A percentile compares a stretch with the other conserved stretches of the same genome.
These are phyloP conservation scores for Urocolius indicus DNA, from an alignment of 2,113 vertebrate species.

Conservation along the genomic window DNA sequence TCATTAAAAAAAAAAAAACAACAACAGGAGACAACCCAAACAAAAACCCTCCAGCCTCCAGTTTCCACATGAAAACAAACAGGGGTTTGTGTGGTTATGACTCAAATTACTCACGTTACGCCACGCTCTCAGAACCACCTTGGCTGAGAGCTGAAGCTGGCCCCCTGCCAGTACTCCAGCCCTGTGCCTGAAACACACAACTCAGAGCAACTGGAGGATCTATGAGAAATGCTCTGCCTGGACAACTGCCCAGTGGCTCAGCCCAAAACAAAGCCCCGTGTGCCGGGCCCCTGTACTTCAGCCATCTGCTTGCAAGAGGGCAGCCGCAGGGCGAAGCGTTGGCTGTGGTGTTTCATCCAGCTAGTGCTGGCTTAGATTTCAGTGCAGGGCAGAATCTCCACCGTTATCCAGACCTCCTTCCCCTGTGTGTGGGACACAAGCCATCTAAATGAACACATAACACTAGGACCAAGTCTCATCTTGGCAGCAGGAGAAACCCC, in stretches of 20 bases:
- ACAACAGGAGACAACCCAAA: not conserved
- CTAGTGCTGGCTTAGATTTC: not conserved
- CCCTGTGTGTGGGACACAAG: accelerated
- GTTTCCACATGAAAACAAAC: not conserved
- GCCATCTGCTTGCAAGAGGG: not conserved
- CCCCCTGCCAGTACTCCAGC: not conserved
- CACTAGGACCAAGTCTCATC: not conserved
- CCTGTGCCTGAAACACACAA: not conserved
- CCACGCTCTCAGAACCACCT: not conserved
- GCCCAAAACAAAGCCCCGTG: conserved; percentile 39
- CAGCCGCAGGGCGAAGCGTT: not conserved
- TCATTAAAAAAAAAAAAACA: not conserved
- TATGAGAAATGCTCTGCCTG: conserved; percentile 9
- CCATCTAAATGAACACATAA: not conserved
- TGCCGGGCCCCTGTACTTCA: not conserved
- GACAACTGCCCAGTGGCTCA: not conserved
- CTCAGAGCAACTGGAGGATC: not conserved
- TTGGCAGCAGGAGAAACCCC: not conserved
- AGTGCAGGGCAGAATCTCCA: not conserved
- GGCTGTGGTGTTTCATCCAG: not conserved
- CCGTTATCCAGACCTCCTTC: not conserved
- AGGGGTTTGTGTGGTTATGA: not conserved
- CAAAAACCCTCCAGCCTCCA: not conserved
- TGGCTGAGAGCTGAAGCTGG: conserved; percentile 10
- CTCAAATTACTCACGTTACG: not conserved